phyloP scores from a whole-genome alignment of 35 echinoderm and acorn worm species.

The Lytechinus variegatus region DNA sequence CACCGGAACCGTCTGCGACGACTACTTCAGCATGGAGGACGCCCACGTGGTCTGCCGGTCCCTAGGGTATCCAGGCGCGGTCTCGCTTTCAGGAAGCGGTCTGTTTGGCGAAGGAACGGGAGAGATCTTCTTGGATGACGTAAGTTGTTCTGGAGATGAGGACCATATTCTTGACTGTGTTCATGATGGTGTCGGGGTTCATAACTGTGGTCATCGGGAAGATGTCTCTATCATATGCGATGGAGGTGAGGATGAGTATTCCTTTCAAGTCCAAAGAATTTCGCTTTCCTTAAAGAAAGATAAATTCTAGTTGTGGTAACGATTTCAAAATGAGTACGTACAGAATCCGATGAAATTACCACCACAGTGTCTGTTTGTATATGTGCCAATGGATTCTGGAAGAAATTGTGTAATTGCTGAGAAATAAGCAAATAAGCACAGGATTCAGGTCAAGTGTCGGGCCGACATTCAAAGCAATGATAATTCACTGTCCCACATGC shows the following conservation, averaged over 20 bases:
- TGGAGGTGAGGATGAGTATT: not conserved
- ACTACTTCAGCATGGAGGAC: conserved; percentile 18
- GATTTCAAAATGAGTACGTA: too few relatives aligned
- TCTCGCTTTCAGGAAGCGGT: not conserved
- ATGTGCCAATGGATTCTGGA: too few relatives aligned
- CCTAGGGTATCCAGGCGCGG: conserved; percentile 28
- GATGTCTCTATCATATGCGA: conserved; percentile 48
- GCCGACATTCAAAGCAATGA: too few relatives aligned
- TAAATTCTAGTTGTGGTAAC: too few relatives aligned
- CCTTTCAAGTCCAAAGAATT: not conserved
- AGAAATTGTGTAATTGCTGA: too few relatives aligned
- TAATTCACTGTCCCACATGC: too few relatives aligned
- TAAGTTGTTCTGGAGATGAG: conserved; percentile 45
- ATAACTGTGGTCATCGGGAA: conserved; percentile 59
- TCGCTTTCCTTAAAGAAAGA: too few relatives aligned
- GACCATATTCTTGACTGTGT: not conserved
- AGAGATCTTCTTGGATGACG: conserved; percentile 50
- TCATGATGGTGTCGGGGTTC: conserved; percentile 38
- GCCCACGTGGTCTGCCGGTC: conserved; percentile 53
- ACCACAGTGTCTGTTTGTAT: too few relatives aligned
- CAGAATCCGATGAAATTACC: too few relatives aligned
- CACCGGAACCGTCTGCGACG: conserved; percentile 41
- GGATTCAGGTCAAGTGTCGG: too few relatives aligned
- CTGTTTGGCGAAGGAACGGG: conserved; percentile 50
- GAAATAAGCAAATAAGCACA: too few relatives aligned